phyloP scores from a whole-genome alignment of 1,140 invertebrate species.

The Drosophila nasuta region DNA sequence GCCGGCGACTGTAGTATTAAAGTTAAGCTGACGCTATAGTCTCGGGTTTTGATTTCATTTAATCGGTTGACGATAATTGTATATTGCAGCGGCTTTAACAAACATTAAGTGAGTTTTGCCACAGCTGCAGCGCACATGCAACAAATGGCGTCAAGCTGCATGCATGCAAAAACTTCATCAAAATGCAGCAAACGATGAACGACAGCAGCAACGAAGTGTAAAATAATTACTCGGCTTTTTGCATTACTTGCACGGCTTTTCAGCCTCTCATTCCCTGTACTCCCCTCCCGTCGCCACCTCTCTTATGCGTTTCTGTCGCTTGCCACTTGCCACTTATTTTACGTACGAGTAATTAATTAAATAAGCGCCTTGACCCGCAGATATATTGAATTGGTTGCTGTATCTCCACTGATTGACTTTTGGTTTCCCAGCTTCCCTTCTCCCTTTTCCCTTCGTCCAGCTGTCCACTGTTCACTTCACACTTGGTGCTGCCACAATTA shows the following conservation, averaged over 20 bases:
- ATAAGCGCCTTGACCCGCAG: slow-evolving; percentile 77
- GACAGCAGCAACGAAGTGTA: slow-evolving; percentile 66
- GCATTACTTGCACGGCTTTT: slow-evolving; percentile 55
- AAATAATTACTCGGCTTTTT: slow-evolving; percentile 76
- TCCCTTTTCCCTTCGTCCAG: no score
- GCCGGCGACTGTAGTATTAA: slow-evolving; percentile 27
- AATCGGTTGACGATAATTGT: slow-evolving; percentile 65
- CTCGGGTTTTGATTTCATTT: slow-evolving; percentile 69
- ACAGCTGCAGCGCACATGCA: slow-evolving; percentile 33
- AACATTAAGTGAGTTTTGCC: slow-evolving; percentile 73
- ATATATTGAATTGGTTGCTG: slow-evolving; percentile 74
- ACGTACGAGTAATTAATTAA: slow-evolving; percentile 70
- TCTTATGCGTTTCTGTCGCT: slow-evolving; percentile 28
- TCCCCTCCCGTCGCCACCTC: slow-evolving; percentile 2
- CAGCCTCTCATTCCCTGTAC: slow-evolving; percentile 17
- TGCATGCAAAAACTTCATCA: slow-evolving; percentile 61
- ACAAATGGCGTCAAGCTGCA: slow-evolving; percentile 50
- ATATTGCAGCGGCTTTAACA: slow-evolving; percentile 47
- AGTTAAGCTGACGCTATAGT: slow-evolving; percentile 18
- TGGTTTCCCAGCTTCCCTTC: slow-evolving; percentile 38
- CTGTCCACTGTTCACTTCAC: not conserved
- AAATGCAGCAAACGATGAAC: slow-evolving; percentile 52
- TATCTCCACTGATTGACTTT: slow-evolving; percentile 76
- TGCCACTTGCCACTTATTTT: slow-evolving; percentile 61
- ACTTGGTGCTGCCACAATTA: slow-evolving; percentile 5